phyloP scores from a whole-genome alignment of 2,888 invertebrate genomes.

The Tetragonula carbonaria region DNA sequence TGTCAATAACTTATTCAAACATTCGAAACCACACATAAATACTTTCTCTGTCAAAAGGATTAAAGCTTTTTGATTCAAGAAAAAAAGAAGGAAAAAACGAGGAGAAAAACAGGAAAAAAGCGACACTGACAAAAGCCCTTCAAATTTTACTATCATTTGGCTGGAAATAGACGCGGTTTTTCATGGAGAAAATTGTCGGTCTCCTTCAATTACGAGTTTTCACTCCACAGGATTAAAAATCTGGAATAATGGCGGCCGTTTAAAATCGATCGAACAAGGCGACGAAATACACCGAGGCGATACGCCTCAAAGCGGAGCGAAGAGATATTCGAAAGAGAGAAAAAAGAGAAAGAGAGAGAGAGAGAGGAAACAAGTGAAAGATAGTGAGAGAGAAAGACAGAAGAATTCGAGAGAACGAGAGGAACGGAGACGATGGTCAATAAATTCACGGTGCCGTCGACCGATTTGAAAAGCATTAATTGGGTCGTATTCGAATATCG shows the following conservation, averaged over 20 bases:
- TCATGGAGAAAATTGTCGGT: constrained; percentile 9
- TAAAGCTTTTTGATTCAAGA: too few species aligned
- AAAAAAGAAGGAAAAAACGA: neutral
- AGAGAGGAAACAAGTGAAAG: too few species aligned
- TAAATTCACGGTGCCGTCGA: neutral
- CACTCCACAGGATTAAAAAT: constrained; percentile 23
- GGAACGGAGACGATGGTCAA: neutral
- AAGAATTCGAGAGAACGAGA: neutral
- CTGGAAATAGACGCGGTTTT: neutral
- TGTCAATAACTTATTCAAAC: too few species aligned
- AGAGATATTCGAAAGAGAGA: neutral
- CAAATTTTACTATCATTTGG: neutral
- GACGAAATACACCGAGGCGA: neutral
- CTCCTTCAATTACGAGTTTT: constrained; percentile 21
- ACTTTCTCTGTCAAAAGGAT: too few species aligned
- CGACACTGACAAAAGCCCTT: neutral
- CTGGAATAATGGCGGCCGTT: constrained; percentile 12
- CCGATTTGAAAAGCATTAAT: constrained; percentile 2
- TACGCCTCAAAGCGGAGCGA: neutral
- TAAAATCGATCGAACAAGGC: constrained; percentile 9
- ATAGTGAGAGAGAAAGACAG: neutral
- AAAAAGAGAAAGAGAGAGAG: neutral
- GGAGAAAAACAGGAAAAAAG: neutral
- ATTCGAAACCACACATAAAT: too few species aligned
- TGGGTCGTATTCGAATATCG: constrained; percentile 26